Base-by-base conservation (phyloP, 2,797 vertebrate species). In the Melanotaenia boesemani region DNA sequence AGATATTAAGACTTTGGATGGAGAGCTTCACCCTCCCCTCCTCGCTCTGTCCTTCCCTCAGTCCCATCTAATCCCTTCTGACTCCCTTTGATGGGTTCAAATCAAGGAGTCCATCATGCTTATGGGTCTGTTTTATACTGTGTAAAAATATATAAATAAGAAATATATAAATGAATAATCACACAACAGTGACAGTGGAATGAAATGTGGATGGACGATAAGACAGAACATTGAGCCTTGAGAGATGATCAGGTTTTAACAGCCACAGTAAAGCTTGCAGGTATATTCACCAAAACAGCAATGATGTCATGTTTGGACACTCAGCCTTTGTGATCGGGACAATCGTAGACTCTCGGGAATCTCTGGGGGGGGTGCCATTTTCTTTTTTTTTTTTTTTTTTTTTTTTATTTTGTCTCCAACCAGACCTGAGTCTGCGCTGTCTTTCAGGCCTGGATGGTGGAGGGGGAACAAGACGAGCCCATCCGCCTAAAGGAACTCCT, bases 71-170 rank as follows among this genome's bases (percentile, higher is more conserved):
- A 48, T 9, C 20, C 46, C 80, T 81, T 63, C 74, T 63, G 36
- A 63, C 74, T 70, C 76, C 76, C 77, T 74, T 72, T 79, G 82
- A 83, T 74, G 80, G 58, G 72, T 89, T 89, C 18, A 60, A 72
- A 84, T 86, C 70, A 67, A 77, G 76, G 72, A 88, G 67, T 82
- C 88, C 83, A 70, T 88, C 81, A 73, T 65, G 74, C 86, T 80
- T 74, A 76, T 86, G 82, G 83, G 84, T 92, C 88, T 88, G 90
- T 93, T 95, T 95, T 94, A 89, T 94, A 95, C 91, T 75, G 90
- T 96, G 95, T 96, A 95, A 82, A 95, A 93, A 92, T 87, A 89
- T 93, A 94, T 94, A 93, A 90, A 94, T 92, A 93, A 91, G 86
- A 90, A 90, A 91, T 82, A 81, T 85, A 89, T 85, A 80, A 73